A percentile compares a stretch with the other conserved stretches of the same genome.
These are phyloP conservation scores for Beroe forskalii DNA, from an alignment of 37 sponge, comb jelly and placozoan species.

Conservation along the genomic window DNA sequence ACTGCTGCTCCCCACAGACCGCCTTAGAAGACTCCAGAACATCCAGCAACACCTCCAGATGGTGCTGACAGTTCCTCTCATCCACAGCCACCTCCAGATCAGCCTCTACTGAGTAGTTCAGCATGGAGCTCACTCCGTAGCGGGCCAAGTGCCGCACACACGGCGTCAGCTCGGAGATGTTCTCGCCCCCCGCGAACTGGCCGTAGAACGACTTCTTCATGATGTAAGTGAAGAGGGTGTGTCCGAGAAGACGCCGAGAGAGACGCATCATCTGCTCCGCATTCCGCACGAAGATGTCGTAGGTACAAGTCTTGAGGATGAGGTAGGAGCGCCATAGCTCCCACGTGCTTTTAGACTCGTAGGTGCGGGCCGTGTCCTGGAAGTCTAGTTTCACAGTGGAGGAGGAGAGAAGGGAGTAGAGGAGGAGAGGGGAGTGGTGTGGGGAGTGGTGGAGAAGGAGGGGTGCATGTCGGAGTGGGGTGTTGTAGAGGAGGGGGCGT, in stretches of 20 bases:
- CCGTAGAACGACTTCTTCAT: slow-evolving; percentile 67
- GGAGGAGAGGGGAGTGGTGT: no score
- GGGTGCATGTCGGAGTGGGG: background rate
- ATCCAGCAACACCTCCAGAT: background rate
- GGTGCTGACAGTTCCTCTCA: background rate
- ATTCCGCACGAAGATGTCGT: background rate
- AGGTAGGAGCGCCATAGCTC: slow-evolving; percentile 50
- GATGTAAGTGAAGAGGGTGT: slow-evolving; percentile 1
- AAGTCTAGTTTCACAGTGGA: slow-evolving; percentile 50
- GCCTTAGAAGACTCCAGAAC: slow-evolving; percentile 42
- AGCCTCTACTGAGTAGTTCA: slow-evolving; percentile 31
- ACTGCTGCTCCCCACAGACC: background rate
- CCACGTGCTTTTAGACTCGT: background rate
- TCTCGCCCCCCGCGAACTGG: slow-evolving; percentile 66
- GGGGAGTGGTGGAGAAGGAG: background rate
- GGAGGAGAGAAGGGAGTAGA: no score
- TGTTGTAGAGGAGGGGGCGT: background rate
- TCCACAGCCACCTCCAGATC: background rate
- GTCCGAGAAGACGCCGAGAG: background rate
- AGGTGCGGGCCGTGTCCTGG: slow-evolving; percentile 43
- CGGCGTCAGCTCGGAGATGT: slow-evolving; percentile 12
- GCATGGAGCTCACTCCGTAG: slow-evolving; percentile 9
- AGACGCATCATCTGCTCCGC: slow-evolving; percentile 28
- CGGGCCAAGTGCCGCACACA: background rate
- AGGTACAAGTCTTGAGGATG: slow-evolving; percentile 15